phyloP scores from a whole-genome alignment of 2,113 vertebrate genomes.

The Neotoma lepida region DNA sequence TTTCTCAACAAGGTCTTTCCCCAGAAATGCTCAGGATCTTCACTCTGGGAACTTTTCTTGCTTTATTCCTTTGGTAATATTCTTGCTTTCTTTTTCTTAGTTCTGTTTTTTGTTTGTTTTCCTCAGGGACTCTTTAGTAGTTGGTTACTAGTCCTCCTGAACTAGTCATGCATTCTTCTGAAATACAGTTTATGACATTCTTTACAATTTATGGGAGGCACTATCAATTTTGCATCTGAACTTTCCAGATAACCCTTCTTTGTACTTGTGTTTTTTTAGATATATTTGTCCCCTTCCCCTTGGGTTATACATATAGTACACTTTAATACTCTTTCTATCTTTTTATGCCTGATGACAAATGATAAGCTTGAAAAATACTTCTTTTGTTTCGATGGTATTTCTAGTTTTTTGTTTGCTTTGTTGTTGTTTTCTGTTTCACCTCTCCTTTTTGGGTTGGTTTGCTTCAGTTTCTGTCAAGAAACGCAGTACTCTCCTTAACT shows the following conservation, averaged over 20 bases:
- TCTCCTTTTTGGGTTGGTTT: background rate
- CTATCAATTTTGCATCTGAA: background rate
- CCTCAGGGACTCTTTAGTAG: background rate
- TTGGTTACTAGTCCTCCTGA: background rate
- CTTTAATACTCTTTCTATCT: background rate
- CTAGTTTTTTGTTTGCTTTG: background rate
- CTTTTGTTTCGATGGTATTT: background rate
- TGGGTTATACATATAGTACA: background rate
- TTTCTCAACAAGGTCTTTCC: background rate
- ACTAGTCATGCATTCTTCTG: background rate
- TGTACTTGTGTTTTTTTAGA: background rate
- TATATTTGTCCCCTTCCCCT: background rate
- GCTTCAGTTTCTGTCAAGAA: background rate
- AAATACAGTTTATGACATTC: background rate
- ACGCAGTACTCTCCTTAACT: too few species aligned
- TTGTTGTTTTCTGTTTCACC: background rate
- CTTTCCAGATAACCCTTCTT: background rate
- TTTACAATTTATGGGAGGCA: background rate
- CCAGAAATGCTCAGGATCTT: background rate
- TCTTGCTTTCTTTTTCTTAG: background rate
- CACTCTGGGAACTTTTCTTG: background rate
- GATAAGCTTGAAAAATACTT: background rate
- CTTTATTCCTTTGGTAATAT: background rate
- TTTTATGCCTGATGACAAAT: background rate
- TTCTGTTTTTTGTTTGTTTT: background rate